Base-by-base conservation (phyloP, 2,888 invertebrate genomes). In the Epicampocera succincta region DNA sequence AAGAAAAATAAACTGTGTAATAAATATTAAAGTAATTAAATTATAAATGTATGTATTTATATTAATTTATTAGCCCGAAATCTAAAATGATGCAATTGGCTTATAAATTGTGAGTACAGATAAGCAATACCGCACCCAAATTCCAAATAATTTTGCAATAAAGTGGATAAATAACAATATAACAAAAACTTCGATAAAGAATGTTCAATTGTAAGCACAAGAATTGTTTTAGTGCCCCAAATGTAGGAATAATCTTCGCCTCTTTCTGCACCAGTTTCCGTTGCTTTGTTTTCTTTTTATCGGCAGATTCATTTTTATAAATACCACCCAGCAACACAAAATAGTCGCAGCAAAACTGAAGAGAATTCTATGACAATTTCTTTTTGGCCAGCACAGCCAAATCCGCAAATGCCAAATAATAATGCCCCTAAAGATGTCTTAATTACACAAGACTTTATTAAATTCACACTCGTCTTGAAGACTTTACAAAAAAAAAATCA, bases 381-480 rank as follows among this genome's bases (percentile, higher is more conserved):
- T n/a, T n/a, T n/a, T n/a, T n/a, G n/a, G n/a, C n/a, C n/a, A n/a
- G n/a, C n/a, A n/a, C n/a, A n/a, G n/a, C n/a, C n/a, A n/a, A n/a
- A n/a, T 56, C 42, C 50, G 42, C 0, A 72, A 38, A 48, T 61
- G 65, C 33, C 58, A 65, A 63, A 58, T 58, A 72, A 56, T 65
- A 78, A 40, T 66, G 60, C 71, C 60, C 65, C 71, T 80, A 44
- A 71, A 65, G 60, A 65, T 52, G 71, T 75, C 60, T 60, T 71
- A 71, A 75, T 80, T 40, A 44, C 15, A 29, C 15, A 58, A 50
- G 75, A 44, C 71, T 66, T 44, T 54, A 71, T 71, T 71, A 66
- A 71, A 52, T 71, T 80, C 75, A 66, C 80, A 80, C 75, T 80
- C 50, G 38, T 60, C 69, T n/a, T 17, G 8, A 42, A n/a, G 56